Base-by-base conservation (phyloP, 2,888 invertebrate species). In the Atrina japonica region DNA sequence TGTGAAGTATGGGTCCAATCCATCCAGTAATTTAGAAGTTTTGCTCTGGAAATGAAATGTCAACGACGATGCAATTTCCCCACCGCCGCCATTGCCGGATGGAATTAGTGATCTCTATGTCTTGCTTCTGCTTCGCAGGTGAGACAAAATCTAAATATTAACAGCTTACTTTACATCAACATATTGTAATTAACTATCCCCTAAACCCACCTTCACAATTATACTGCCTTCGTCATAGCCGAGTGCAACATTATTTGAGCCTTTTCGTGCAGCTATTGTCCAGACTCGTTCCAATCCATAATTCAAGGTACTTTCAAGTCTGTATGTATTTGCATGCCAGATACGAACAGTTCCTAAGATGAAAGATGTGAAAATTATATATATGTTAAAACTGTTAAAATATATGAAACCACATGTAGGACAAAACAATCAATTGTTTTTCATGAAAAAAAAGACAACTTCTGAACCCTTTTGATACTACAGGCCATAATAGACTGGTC, bases 281-380 rank as follows among this genome's bases (percentile, higher is more conserved):
- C 99, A 99, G 0, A 98, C 98, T 70, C 99, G 92, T 90, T 99
- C 99, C 86, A 99, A 95, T 0, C 99, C 99, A 91, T 99, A 99
- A 91, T 99, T 99, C 21, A 99, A 92, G 0, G 98, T 97, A 23
- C 96, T 97, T 91, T 99, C 99, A 56, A 99, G 92, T 52, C 98
- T 93, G 92, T 99, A 98, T 0, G 99, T 99, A 83, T 98, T 99
- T 0, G 99, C 96, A 91, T 99, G 99, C 99, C 99, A 99, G 75
- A 99, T 95, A 74, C 98, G 93, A 5, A 99, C 96, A 1, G 98
- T 98, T 43, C 98, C 97, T 91, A 78, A 14, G 75, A 73, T 49
- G 30, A 27, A 21, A 45, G 21, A 45, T 49, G 23, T 29, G n/a
- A 27, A 41, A 14, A 58, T 21, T 18, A 58, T 21, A 21, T 43